A percentile compares a stretch with the other conserved stretches of the same genome.
Conservation (phyloP, 1,140 invertebrate species). For the Chrysoperla carnea region DNA sequence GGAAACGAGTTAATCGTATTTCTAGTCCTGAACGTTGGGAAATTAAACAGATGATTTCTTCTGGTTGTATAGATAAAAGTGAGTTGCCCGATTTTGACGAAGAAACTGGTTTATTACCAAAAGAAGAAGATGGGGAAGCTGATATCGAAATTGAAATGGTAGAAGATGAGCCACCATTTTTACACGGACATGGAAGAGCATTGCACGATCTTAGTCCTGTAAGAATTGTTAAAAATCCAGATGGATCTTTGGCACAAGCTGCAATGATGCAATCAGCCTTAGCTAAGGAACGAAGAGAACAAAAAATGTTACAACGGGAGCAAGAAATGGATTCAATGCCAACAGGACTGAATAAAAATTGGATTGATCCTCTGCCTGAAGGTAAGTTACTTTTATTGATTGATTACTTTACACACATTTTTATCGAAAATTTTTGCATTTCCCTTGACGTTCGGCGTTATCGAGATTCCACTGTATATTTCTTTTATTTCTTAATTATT, state of each 20-base stretch:
- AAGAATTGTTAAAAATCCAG: constrained; percentile 97
- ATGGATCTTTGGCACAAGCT: constrained; percentile 92
- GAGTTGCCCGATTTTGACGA: constrained; percentile 86
- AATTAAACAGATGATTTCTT: constrained; percentile 77
- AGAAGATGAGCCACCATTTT: constrained; percentile 95
- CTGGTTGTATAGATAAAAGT: constrained; percentile 66
- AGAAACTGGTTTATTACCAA: constrained; percentile 70
- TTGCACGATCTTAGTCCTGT: constrained; percentile 87
- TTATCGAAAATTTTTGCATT: neutral
- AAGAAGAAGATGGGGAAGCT: constrained; percentile 83
- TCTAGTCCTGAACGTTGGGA: constrained; percentile 93
- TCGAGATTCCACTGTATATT: neutral
- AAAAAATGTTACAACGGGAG: constrained; percentile 82
- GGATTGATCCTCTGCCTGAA: constrained; percentile 91
- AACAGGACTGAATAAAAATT: constrained; percentile 73
- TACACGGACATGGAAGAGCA: constrained; percentile 76
- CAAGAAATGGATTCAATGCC: constrained; percentile 78
- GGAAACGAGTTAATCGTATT: constrained; percentile 73
- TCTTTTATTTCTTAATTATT: constrained; percentile 1
- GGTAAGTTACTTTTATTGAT: constrained; percentile 19
- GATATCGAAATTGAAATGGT: constrained; percentile 99
- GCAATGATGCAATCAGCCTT: constrained; percentile 99
- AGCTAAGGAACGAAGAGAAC: constrained; percentile 89
- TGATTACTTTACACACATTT: neutral
- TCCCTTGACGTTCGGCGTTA: neutral